Evolutionary conservation across 2,797 vertebrate species (phyloP).

Genomic region (Eidolon dupreanum): DNA sequence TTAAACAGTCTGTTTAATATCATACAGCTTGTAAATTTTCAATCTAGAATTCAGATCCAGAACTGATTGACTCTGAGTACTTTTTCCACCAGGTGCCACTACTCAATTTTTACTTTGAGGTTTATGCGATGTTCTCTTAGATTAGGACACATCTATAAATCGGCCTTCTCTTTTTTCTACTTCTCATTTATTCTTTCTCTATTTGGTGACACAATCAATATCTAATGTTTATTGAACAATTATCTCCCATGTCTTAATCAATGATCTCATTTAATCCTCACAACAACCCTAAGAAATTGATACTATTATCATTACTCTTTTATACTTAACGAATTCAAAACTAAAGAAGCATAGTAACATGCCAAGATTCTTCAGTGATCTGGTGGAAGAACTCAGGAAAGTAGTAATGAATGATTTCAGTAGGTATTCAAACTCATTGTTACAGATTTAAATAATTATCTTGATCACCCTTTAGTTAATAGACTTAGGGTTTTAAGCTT

Average conservation of each 20-base stretch:
- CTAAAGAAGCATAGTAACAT: background rate
- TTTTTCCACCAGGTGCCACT: background rate
- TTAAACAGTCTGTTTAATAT: background rate
- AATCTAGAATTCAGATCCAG: background rate
- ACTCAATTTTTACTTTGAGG: background rate
- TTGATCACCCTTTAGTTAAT: background rate
- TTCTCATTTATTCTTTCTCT: background rate
- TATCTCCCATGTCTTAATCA: background rate
- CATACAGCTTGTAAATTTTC: background rate
- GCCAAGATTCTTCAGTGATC: background rate
- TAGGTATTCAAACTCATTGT: background rate
- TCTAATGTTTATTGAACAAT: background rate
- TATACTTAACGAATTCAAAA: background rate
- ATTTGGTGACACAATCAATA: background rate
- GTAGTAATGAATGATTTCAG: background rate
- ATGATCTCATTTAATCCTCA: background rate
- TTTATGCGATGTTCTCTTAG: background rate
- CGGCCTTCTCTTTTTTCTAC: background rate
- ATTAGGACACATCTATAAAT: background rate
- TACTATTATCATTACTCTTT: background rate
- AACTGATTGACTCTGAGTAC: background rate
- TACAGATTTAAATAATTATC: background rate
- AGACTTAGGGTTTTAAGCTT: background rate
- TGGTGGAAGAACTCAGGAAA: background rate
- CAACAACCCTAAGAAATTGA: background rate